These are phyloP conservation scores for Apostichopus parvimensis DNA, from an alignment of 35 echinoderm and acorn worm genomes.

Conservation along the genomic window DNA sequence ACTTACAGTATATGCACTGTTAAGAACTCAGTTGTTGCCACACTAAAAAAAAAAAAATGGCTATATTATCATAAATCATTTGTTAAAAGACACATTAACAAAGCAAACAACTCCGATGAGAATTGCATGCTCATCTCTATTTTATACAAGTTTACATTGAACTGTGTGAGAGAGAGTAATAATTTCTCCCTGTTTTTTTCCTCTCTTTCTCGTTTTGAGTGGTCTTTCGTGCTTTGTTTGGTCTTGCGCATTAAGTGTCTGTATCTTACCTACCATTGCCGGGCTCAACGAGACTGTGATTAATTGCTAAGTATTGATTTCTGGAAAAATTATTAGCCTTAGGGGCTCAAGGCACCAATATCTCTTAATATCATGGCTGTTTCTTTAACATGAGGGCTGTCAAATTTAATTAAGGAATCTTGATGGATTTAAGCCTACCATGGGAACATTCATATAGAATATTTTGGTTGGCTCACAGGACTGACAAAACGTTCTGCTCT, in stretches of 20 bases:
- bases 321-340: slow-evolving; percentile 29
- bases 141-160: too few relatives aligned
- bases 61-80: too few relatives aligned
- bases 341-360: slow-evolving; percentile 2
- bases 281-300: not conserved
- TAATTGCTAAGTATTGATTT: slow-evolving; percentile 23
- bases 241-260: not conserved
- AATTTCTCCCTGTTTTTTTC: not conserved
- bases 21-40: too few relatives aligned
- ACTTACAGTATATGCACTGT: too few relatives aligned
- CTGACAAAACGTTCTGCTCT: not conserved
- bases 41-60: too few relatives aligned
- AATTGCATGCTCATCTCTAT: too few relatives aligned
- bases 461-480: not conserved
- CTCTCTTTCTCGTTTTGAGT: not conserved
- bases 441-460: not conserved
- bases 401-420: slow-evolving; percentile 33
- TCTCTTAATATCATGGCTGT: slow-evolving; percentile 19
- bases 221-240: not conserved
- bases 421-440: slow-evolving; percentile 1
- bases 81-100: too few relatives aligned
- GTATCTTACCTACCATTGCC: not conserved
- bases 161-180: too few relatives aligned
- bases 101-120: too few relatives aligned
- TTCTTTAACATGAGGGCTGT: slow-evolving; percentile 24